Conservation (phyloP, 2,888 invertebrate species). For the Phortica okadai region DNA sequence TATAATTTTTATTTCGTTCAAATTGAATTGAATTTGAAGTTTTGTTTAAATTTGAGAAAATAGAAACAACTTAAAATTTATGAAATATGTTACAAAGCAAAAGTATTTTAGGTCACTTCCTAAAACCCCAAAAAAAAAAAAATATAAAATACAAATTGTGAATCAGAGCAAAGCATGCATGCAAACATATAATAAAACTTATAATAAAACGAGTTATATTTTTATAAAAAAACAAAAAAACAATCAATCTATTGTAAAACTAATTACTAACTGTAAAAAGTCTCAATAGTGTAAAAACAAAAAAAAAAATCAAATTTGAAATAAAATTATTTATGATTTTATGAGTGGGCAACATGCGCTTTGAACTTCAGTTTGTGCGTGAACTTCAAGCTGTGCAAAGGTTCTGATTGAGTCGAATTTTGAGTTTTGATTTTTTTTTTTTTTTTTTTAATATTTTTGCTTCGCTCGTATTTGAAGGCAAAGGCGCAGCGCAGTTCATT, state of each 20-base stretch:
- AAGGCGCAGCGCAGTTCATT: neutral
- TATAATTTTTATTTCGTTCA: no score
- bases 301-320: neutral
- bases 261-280: neutral
- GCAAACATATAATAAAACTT: neutral
- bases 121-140: neutral
- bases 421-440: neutral
- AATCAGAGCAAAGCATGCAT: constrained; percentile 3
- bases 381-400: constrained; percentile 11
- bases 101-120: neutral
- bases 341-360: neutral
- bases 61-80: no score
- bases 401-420: neutral
- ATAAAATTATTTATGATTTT: neutral
- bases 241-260: neutral
- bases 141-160: neutral
- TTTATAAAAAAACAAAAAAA: neutral
- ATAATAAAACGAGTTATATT: neutral
- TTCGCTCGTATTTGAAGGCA: neutral
- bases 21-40: no score
- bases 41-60: no score
- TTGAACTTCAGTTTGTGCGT: constrained; percentile 11
- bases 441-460: neutral
- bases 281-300: neutral
- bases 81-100: no score